phyloP scores from a whole-genome alignment of 2,797 vertebrate species.

The Dryobates pubescens region DNA sequence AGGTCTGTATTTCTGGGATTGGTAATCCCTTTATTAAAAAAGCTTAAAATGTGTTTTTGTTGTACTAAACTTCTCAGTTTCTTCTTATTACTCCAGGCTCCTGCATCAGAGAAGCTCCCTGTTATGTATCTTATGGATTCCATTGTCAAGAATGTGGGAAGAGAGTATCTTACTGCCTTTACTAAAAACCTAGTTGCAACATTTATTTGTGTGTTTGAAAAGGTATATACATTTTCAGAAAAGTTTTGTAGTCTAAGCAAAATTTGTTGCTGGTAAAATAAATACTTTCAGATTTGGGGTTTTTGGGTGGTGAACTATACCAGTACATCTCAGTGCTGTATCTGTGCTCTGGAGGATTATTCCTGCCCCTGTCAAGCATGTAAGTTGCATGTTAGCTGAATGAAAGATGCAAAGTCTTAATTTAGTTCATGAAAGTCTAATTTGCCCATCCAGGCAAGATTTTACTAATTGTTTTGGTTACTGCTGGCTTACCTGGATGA shows the following conservation, averaged over 20 bases:
- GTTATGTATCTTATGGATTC: slow-evolving; percentile 99
- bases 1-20: slow-evolving; percentile 77
- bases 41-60: slow-evolving; percentile 73
- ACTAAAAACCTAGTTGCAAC: slow-evolving; percentile 99
- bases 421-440: neutral
- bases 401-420: neutral
- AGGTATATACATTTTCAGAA: slow-evolving; percentile 90
- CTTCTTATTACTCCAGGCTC: slow-evolving; percentile 96
- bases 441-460: neutral
- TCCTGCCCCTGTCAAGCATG: neutral
- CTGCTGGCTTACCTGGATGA: neutral
- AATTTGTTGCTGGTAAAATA: slow-evolving; percentile 76
- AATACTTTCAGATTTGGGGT: slow-evolving; percentile 74
- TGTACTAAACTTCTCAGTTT: slow-evolving; percentile 99
- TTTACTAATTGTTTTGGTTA: neutral
- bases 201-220: slow-evolving; percentile 99
- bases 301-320: slow-evolving; percentile 63
- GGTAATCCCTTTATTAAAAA: slow-evolving; percentile 72
- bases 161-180: slow-evolving; percentile 99
- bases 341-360: neutral
- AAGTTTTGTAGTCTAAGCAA: slow-evolving; percentile 68
- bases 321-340: neutral
- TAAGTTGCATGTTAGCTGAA: neutral
- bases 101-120: slow-evolving; percentile 95
- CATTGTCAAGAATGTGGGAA: slow-evolving; percentile 99